Percentiles rank a stretch among this genome's conserved stretches.
phyloP scores from a whole-genome alignment of 2,888 invertebrate genomes.

The Mimumesa dahlbomi region DNA sequence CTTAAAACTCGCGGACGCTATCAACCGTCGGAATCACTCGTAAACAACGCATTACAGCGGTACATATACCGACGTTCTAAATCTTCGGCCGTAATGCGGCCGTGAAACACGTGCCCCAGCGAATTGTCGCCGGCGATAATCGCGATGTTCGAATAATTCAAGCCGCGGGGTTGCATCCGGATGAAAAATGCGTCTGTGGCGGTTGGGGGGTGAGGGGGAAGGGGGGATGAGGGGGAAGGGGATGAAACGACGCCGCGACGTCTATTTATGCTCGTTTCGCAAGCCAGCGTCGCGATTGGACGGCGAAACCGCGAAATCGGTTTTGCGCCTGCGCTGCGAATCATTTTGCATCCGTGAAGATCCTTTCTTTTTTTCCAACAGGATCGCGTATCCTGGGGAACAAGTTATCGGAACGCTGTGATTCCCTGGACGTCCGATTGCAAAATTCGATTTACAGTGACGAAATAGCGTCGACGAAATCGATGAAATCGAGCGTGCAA shows the following conservation, averaged over 20 bases:
- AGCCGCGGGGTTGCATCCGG: background rate
- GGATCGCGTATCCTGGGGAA: conserved; percentile 40
- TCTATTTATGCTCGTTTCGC: conserved; percentile 15
- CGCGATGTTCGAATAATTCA: conserved; percentile 19
- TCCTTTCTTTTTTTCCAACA: no score
- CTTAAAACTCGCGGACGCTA: conserved; percentile 39
- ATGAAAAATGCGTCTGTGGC: conserved; percentile 3
- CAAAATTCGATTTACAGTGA: conserved; percentile 52
- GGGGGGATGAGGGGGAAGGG: background rate
- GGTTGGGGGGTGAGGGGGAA: no score
- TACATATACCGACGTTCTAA: conserved; percentile 8
- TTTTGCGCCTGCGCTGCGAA: conserved; percentile 20
- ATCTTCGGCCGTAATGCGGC: conserved; percentile 22
- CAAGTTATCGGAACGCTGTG: conserved; percentile 25
- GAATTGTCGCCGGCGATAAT: conserved; percentile 27
- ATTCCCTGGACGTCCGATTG: no score
- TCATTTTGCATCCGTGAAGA: conserved; percentile 36
- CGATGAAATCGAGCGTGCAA: conserved; percentile 42
- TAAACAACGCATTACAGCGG: conserved; percentile 37
- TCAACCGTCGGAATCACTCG: conserved; percentile 18
- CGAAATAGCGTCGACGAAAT: conserved; percentile 44
- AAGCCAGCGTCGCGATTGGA: background rate
- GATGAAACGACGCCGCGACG: background rate
- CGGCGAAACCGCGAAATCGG: background rate
- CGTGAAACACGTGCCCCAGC: conserved; percentile 31